A percentile compares a stretch with the other conserved stretches of the same genome.
Evolutionary conservation across 2,113 vertebrate species (phyloP).

Genomic region (Nibea coibor): DNA sequence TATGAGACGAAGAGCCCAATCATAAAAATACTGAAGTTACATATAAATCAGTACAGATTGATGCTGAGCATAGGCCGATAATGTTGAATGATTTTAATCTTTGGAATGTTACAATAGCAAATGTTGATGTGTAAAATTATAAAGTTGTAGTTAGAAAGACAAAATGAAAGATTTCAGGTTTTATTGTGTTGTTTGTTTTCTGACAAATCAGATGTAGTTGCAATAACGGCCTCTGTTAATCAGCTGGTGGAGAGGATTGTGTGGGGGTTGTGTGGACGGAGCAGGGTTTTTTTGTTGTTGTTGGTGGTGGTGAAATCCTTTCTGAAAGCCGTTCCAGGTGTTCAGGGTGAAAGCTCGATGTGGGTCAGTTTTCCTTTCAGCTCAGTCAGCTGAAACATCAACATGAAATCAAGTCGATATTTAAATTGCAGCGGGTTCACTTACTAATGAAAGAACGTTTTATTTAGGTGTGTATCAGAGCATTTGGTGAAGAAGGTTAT

Average conservation of each 20-base stretch:
- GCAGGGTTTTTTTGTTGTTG: conserved; percentile 24
- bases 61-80: conserved; percentile 4
- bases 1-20: not conserved
- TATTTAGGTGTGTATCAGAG: conserved; percentile 9
- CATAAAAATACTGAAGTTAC: too few species aligned
- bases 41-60: not conserved
- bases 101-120: conserved; percentile 47
- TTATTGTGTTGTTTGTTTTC: conserved; percentile 12
- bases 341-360: conserved; percentile 5
- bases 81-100: conserved; percentile 27
- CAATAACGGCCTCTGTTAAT: conserved; percentile 47
- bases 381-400: conserved; percentile 38
- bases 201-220: conserved; percentile 51
- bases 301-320: not conserved
- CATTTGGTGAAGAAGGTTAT: not conserved
- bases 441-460: conserved; percentile 11
- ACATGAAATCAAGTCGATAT: conserved; percentile 31
- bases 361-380: conserved; percentile 44
- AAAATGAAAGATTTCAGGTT: conserved; percentile 9
- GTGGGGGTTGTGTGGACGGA: not conserved
- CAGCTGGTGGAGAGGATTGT: not conserved
- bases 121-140: conserved; percentile 23
- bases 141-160: conserved; percentile 19
- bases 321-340: not conserved
- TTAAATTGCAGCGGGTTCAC: conserved; percentile 19